phyloP scores from a whole-genome alignment of 1,140 invertebrate species.

The Macrotrachela quadricornifera region DNA sequence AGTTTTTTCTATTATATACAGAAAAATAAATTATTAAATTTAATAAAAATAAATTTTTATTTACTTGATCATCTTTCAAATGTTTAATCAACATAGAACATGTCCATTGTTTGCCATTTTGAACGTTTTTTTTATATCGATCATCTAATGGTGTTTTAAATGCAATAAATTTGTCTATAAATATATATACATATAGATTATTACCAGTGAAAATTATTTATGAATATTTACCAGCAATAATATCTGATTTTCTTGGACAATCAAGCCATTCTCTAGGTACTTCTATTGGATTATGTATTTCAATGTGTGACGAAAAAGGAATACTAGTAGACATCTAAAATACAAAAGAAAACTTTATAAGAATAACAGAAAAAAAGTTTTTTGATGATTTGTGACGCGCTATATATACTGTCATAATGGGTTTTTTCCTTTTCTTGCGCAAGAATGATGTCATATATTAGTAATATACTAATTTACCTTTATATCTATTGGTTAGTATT shows the following conservation, averaged over 20 bases:
- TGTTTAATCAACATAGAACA: slow-evolving; percentile 46
- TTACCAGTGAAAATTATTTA: slow-evolving; percentile 22
- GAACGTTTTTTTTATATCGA: slow-evolving; percentile 54
- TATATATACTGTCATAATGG: no score
- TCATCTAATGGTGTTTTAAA: slow-evolving; percentile 71
- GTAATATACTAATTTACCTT: no score
- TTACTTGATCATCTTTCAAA: slow-evolving; percentile 40
- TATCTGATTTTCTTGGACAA: slow-evolving; percentile 58
- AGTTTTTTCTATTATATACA: slow-evolving; percentile 44
- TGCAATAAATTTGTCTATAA: slow-evolving; percentile 40
- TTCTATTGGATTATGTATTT: no score
- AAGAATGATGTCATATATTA: no score
- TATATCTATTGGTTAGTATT: no score
- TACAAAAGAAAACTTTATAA: no score
- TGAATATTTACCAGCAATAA: slow-evolving; percentile 44
- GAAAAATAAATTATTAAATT: neutral
- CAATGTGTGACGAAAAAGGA: no score
- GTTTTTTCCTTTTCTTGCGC: no score
- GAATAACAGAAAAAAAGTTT: no score
- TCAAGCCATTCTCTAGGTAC: slow-evolving; percentile 68
- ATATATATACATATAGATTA: slow-evolving; percentile 19
- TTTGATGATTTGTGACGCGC: no score
- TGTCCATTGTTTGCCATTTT: slow-evolving; percentile 53
- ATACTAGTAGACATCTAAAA: no score
- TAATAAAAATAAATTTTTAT: slow-evolving; percentile 7